Evolutionary conservation across 2,888 invertebrate genomes (phyloP), one percentile per base, ranked within the genome.

Genomic region (Spisula solida): DNA sequence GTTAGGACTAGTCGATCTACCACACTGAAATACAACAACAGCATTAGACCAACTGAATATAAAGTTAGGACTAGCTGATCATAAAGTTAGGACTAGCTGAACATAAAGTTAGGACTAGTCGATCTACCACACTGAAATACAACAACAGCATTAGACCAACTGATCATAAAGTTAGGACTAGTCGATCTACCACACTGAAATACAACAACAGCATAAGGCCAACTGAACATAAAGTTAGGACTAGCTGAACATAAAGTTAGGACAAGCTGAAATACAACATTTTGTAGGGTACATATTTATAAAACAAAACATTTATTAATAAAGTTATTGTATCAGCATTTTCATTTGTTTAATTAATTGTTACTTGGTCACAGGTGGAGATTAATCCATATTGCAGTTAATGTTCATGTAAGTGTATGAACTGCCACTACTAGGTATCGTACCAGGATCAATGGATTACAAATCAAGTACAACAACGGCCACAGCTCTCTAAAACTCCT

Each of bases 11-110:
- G 95, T n/a, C n/a, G n/a, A n/a, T n/a, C n/a, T n/a, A n/a, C n/a
- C n/a, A n/a, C n/a, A n/a, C 96, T 96, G 91, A 89, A 85, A 75
- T 47, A 60, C 10, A 60, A 41, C 41, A 41, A 93, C 90, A 85
- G 96, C 95, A 93, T 95, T 96, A 34, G 96, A 96, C 96, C 96
- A 96, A n/a, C 94, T 93, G 87, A 96, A 96, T 84, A 96, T 83
- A 83, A 96, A 96, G 86, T 94, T 95, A 6, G 96, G 96, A 88
- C 94, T 95, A 85, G 95, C 93, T 25, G 95, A 93, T 80, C 95
- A 90, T 8, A n/a, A n/a, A n/a, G n/a, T 95, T 96, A 31, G 96
- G 96, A n/a, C 96, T 96, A 96, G 25, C 94, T 93, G 87, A 96
- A 96, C 85, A 96, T 83, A 82, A 96, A 96, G 86, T 94, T 95